Percentiles rank a stretch among this genome's conserved stretches.
These are phyloP conservation scores for Aethes cnicana DNA, from an alignment of 2,888 invertebrate species.

Conservation along the genomic window DNA sequence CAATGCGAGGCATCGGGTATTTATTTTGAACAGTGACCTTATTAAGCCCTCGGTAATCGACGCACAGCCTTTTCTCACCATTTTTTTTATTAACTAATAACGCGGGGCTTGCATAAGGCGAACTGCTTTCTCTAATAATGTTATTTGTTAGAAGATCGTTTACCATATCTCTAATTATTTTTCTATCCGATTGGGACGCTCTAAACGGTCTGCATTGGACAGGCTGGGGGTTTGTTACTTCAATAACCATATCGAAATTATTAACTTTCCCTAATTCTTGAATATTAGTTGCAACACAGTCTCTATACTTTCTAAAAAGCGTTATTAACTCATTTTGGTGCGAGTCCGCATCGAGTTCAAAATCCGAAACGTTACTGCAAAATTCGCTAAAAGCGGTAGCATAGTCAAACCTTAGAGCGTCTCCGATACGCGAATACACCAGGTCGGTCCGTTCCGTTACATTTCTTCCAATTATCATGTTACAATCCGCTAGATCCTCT, in stretches of 20 bases:
- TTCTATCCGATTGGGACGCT: neutral
- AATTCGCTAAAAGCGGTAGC: neutral
- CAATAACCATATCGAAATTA: neutral
- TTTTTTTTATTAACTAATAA: constrained; percentile 6
- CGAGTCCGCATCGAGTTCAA: constrained; percentile 2
- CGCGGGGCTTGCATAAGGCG: neutral
- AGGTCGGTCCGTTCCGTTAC: neutral
- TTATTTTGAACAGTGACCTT: constrained; percentile 1
- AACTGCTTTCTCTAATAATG: constrained; percentile 3
- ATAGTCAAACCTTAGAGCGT: neutral
- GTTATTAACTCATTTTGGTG: neutral
- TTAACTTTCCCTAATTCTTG: neutral
- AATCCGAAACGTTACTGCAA: neutral
- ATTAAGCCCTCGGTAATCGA: neutral
- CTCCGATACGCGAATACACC: neutral
- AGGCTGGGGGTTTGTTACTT: neutral
- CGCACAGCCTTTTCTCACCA: constrained; percentile 2
- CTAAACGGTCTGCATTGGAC: constrained; percentile 3
- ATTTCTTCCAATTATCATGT: constrained; percentile 1
- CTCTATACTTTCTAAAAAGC: neutral
- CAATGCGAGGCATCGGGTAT: constrained; percentile 47
- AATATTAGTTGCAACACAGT: neutral
- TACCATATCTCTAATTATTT: neutral
- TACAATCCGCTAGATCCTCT: neutral
- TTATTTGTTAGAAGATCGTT: neutral